Evolutionary conservation across 2,888 invertebrate genomes (phyloP).

Genomic region (Nephrotoma flavescens): DNA sequence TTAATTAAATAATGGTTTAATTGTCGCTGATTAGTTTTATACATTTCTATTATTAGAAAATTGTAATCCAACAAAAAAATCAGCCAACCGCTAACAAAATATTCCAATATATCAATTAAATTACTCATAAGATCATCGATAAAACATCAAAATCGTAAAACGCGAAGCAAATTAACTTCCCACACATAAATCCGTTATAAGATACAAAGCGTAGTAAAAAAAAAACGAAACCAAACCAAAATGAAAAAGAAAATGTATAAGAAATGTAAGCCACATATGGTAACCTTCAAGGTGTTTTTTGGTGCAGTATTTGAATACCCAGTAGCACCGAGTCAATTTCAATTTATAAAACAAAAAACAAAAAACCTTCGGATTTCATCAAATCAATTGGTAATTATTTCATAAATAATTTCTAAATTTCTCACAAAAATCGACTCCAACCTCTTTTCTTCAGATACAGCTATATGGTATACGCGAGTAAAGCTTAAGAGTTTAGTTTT

Average conservation of each 20-base stretch:
- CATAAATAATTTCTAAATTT: background rate
- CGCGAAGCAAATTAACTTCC: background rate
- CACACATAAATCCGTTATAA: background rate
- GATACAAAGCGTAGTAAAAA: background rate
- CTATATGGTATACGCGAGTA: background rate
- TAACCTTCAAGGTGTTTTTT: background rate
- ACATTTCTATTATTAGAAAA: background rate
- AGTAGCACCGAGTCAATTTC: background rate
- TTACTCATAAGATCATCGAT: background rate
- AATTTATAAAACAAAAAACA: background rate
- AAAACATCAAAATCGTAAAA: background rate
- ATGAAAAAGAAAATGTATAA: background rate
- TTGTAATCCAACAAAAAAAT: background rate
- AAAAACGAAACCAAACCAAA: background rate
- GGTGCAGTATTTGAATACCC: background rate
- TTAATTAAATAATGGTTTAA: background rate
- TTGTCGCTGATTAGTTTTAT: background rate
- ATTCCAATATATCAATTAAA: background rate
- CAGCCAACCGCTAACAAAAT: background rate
- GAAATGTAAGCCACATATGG: background rate
- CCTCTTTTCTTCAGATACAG: background rate
- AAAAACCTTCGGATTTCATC: background rate
- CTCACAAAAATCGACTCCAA: background rate
- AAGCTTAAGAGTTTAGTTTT: background rate
- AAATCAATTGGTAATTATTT: background rate